Base-by-base conservation (phyloP, 2,113 vertebrate genomes). In the Anseranas semipalmata region DNA sequence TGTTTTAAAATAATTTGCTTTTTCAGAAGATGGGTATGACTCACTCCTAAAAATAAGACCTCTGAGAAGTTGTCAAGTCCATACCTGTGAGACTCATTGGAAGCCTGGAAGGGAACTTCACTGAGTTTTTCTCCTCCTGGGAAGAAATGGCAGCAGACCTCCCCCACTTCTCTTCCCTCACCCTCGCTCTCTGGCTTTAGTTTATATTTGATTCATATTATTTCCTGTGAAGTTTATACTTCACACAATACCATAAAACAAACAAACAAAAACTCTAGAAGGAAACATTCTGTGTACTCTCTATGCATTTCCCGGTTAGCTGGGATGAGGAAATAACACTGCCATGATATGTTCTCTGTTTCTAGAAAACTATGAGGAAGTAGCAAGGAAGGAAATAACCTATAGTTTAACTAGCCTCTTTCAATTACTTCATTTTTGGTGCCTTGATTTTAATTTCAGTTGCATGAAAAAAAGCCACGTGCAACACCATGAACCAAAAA, bases 1-100 rank as follows among this genome's bases (percentile, higher is more conserved):
- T 55, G 37, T 74, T 96, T 84, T 81, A 48, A 92, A 93, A 93
- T 93, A 87, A 85, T 88, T 89, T 89, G 25, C 39, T 53, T 82
- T 91, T 92, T 63, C 81, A 85, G 87, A 91, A 76, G 62, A 41
- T 79, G 52, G 87, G 65, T 2, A 35, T 82, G 76, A 90, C 48
- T 96, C 39, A 75, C 46, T 84, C 45, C 46, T 89, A 87, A 85
- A 91, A 95, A 93, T 91, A 59, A 65, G 52, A 68, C 21, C 68
- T 86, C 53, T 75, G 71, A 85, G 58, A 85, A 79, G 7, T 53
- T 89, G 74, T 76, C 62, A 96, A 76, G 74, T 53, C 35, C 58
- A 41, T 70, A 87, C 28, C 35, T 58, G 5, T 74, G 41, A 95
- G 28, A 71, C 4, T 63, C 39, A 41, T 19, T 89, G 37, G 8